Evolutionary conservation across 2,113 vertebrate genomes (phyloP), one percentile per base, ranked within the genome.

Genomic region (Sinocyclocheilus anophthalmus): DNA sequence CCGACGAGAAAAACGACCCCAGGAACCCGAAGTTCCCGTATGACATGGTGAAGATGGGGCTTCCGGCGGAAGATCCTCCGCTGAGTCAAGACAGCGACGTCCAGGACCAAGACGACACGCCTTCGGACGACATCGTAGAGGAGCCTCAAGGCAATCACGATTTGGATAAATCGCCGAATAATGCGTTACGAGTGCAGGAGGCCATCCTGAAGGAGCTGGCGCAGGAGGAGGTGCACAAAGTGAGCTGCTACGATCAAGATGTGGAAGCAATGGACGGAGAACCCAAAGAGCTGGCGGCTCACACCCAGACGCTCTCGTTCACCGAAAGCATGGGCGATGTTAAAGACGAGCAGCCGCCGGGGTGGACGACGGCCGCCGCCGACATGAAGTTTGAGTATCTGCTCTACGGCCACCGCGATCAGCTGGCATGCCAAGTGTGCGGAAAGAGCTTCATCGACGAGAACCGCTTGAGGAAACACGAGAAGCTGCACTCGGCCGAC

Each of bases 361-460:
- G 95, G 63, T 97, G 96, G 96, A 96, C 88, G 48, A 98, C 97
- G 1, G 94, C 96, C 42, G 93, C 88, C 86, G 93, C 91, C 90
- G 98, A 99, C 91, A 99, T 99, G 98, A 99, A 99, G 92, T 97
- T 99, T 89, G 98, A 99, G 88, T 99, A 99, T 89, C 91, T 99
- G 81, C 95, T 99, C 22, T 99, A 99, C 0, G 98, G 98, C 76
- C 97, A 99, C 91, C 96, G 98, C 39, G 98, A 99, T 88, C 98
- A 99, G 88, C 97, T 97, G 39, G 95, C 96, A 12, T 98, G 97
- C 86, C 97, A 97, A 91, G 95, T 95, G 5, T 94, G 97, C 1
- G 94, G 97, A 1, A 98, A 99, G 88, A 96, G 96, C 3, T 99
- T 99, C 92, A 93, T 97, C 10, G 93, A 98, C 22, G 98, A 99